Conservation (phyloP, 2,113 vertebrate species). For the Cyphomyrus plagiostoma region DNA sequence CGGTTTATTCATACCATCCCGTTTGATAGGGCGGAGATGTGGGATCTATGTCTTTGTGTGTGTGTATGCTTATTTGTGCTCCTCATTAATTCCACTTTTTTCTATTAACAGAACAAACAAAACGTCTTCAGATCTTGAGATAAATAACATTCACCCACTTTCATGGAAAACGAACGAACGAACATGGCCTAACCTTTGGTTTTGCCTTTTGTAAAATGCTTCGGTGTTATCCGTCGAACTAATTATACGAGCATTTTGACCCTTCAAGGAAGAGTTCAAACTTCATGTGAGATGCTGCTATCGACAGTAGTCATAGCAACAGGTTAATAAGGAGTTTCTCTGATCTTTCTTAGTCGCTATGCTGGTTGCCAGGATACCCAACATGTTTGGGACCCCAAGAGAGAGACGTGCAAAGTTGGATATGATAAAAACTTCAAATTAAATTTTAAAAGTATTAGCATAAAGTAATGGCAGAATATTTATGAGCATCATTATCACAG, state of each 20-base stretch:
- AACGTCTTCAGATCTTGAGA: not conserved
- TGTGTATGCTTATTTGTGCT: not conserved
- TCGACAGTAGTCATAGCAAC: conserved; percentile 69
- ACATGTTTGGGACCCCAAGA: conserved; percentile 45
- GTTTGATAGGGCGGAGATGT: not conserved
- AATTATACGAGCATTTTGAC: conserved; percentile 38
- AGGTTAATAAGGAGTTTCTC: conserved; percentile 69
- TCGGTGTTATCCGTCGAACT: conserved; percentile 33
- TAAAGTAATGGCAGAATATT: conserved; percentile 17
- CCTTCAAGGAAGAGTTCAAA: conserved; percentile 52
- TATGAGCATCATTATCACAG: not conserved
- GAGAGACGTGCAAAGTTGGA: conserved; percentile 49
- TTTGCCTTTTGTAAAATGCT: conserved; percentile 36
- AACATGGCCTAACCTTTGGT: conserved; percentile 35
- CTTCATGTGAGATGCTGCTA: conserved; percentile 60
- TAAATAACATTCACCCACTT: conserved; percentile 6
- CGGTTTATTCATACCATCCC: not conserved
- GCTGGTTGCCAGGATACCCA: conserved; percentile 67
- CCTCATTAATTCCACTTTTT: conserved; percentile 6
- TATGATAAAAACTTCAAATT: conserved; percentile 40
- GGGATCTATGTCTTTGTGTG: not conserved
- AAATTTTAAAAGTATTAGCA: conserved; percentile 36
- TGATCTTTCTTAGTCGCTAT: conserved; percentile 56
- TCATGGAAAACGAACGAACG: not conserved
- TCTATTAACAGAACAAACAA: not conserved